Base-by-base conservation (phyloP, 2,888 invertebrate genomes). In the Aporophyla nigra region DNA sequence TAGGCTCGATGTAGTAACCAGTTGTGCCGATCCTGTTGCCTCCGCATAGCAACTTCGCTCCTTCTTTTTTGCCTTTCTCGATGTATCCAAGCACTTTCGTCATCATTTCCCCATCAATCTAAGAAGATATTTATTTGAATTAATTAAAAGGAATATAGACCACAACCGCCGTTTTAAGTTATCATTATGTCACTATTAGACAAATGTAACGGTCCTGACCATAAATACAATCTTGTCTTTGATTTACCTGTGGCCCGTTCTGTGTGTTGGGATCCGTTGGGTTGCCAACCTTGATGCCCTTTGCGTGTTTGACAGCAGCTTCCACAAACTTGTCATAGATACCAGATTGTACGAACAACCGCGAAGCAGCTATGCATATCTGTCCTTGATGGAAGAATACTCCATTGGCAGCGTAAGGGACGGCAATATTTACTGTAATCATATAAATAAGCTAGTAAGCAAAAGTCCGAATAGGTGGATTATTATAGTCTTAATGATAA, bases 311-410 rank as follows among this genome's bases (percentile, higher is more conserved):
- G 2, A 96, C 97, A 0, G 98, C 97, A 86, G 97, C 97, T 82
- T 97, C 97, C 0, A 99, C 98, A 91, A 99, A 99, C 87, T 97
- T 97, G 83, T 98, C 98, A 91, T 99, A 99, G 88, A 99, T 98
- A 27, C 86, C 83, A 16, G 91, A 85, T 67, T 92, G 92, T 9
- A 92, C 92, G 33, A 82, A 92, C 27, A 91, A 71, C 1, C 92
- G 83, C 2, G 91, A 91, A 6, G 89, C 90, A 1, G 92, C 90
- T 51, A 91, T 71, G 63, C 92, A 89, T 14, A 87, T 71, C 66
- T 91, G 91, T 12, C 91, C 91, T 77, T 90, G 90, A 68, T 88
- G 82, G n/a, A 80, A 40, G 68, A 91, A 91, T 7, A 90, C 82
- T n/a, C 82, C 87, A 40, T 74, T 66, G 0, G 88, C 89, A 51